Evolutionary conservation across 2,797 vertebrate genomes (phyloP).

Genomic region (Propithecus deckenii): DNA sequence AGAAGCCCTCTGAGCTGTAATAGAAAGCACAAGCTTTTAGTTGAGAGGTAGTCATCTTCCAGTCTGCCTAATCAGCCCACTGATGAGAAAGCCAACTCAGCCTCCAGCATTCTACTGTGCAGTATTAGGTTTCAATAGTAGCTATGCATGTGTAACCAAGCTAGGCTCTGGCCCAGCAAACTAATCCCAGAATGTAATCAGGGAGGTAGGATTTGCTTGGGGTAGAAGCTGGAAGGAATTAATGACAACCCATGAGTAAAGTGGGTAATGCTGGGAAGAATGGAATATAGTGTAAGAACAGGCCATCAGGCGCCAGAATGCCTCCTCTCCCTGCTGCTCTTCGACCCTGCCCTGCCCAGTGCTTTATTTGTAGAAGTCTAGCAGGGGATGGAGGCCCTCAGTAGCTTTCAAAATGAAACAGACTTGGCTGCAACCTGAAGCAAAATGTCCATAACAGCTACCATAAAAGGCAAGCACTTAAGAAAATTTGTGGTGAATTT

Average conservation of each 20-base stretch:
- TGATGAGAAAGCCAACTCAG: slow-evolving; percentile 36
- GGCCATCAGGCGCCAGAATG: background rate
- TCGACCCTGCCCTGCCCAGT: background rate
- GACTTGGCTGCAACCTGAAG: background rate
- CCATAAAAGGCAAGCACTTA: slow-evolving; percentile 52
- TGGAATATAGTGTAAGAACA: background rate
- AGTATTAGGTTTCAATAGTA: slow-evolving; percentile 66
- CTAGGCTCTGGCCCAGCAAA: slow-evolving; percentile 55
- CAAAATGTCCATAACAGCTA: slow-evolving; percentile 40
- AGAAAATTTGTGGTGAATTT: slow-evolving; percentile 64
- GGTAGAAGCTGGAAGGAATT: slow-evolving; percentile 70
- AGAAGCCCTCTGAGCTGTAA: background rate
- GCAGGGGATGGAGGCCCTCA: background rate
- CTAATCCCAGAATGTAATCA: slow-evolving; percentile 65
- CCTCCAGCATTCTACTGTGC: slow-evolving; percentile 49
- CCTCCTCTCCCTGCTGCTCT: background rate
- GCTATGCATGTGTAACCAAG: slow-evolving; percentile 62
- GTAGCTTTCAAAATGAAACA: slow-evolving; percentile 65
- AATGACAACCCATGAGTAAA: slow-evolving; percentile 58
- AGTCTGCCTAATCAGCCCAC: background rate
- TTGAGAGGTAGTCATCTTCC: slow-evolving; percentile 27
- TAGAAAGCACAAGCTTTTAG: slow-evolving; percentile 17
- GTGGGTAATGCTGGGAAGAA: slow-evolving; percentile 32
- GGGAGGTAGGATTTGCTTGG: slow-evolving; percentile 55
- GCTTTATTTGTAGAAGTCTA: background rate